These are phyloP conservation scores for Psephotus haematonotus DNA, from an alignment of 2,113 vertebrate genomes.

Conservation along the genomic window DNA sequence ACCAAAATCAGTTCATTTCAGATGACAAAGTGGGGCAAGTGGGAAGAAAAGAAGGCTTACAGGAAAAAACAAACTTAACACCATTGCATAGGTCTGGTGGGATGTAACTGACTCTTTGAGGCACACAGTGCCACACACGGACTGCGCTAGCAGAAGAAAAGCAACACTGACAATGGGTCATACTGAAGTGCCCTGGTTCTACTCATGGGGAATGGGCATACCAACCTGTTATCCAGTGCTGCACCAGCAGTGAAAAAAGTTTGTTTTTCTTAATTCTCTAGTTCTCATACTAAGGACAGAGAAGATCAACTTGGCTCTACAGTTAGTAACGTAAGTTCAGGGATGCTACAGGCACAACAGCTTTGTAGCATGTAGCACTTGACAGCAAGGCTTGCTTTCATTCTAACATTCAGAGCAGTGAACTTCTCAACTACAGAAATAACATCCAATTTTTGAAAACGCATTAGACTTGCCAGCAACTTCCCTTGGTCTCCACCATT, in stretches of 20 bases:
- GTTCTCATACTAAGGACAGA: background rate
- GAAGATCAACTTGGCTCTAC: background rate
- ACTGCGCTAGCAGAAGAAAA: accelerated
- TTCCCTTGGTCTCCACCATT: background rate
- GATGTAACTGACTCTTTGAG: background rate
- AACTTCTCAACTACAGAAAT: background rate
- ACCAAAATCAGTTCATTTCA: background rate
- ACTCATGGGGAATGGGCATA: background rate
- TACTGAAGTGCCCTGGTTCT: background rate
- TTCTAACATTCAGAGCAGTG: accelerated
- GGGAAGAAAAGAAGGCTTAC: background rate
- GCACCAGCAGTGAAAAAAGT: background rate
- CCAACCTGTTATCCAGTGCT: background rate
- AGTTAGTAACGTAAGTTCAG: background rate
- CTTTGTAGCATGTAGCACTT: background rate
- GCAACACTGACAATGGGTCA: background rate
- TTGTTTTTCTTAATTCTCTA: background rate
- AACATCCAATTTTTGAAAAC: background rate
- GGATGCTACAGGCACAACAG: background rate
- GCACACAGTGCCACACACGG: background rate
- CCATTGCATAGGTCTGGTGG: background rate
- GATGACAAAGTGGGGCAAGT: background rate
- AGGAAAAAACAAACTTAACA: background rate
- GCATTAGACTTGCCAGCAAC: background rate
- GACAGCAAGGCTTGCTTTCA: background rate